phyloP scores from a whole-genome alignment of 1,140 invertebrate genomes.

The Danaus plexippus region DNA sequence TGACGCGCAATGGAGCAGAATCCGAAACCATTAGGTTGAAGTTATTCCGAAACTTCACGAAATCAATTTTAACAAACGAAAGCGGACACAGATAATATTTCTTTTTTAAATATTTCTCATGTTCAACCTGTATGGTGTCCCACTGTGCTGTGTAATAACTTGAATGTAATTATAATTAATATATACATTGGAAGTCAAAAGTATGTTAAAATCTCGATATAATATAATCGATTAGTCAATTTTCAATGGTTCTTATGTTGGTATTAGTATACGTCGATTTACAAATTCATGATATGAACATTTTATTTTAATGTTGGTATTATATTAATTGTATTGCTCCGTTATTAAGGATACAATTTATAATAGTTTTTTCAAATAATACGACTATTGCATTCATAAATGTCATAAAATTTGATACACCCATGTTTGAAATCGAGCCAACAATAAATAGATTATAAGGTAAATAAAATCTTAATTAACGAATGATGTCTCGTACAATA shows the following conservation, averaged over 20 bases:
- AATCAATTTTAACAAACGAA: neutral
- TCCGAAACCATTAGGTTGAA: too few species aligned
- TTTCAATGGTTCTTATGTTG: too few species aligned
- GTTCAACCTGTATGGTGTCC: neutral
- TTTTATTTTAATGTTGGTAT: too few species aligned
- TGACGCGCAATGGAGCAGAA: too few species aligned
- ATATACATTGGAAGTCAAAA: constrained; percentile 8
- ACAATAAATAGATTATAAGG: constrained; percentile 11
- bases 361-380: constrained; percentile 5
- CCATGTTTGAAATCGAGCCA: constrained; percentile 12
- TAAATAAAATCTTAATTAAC: neutral
- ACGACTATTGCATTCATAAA: constrained; percentile 11
- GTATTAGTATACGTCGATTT: too few species aligned
- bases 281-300: too few species aligned
- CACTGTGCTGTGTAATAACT: constrained; percentile 12
- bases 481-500: constrained; percentile 1
- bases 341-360: constrained; percentile 2
- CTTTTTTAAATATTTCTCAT: too few species aligned
- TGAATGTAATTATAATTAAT: constrained; percentile 19
- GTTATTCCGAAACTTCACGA: too few species aligned
- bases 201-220: too few species aligned
- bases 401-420: constrained; percentile 13
- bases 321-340: too few species aligned
- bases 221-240: too few species aligned
- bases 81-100: neutral